These are phyloP conservation scores for Poecile atricapillus DNA, from an alignment of 2,113 vertebrate species.

Conservation along the genomic window DNA sequence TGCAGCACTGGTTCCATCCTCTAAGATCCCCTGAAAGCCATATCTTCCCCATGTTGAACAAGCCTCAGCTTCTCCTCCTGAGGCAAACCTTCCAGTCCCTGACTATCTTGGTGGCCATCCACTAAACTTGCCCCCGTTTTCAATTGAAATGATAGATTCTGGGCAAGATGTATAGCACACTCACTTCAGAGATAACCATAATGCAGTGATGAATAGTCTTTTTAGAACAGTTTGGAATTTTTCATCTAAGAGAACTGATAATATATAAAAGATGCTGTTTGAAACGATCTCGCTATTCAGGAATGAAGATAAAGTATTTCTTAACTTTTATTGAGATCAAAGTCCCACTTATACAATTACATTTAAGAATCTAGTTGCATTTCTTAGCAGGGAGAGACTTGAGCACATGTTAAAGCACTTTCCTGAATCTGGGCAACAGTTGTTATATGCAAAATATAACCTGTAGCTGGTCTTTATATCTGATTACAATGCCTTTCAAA, in stretches of 20 bases:
- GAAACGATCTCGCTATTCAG: not conserved
- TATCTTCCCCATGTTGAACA: not conserved
- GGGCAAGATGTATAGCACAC: not conserved
- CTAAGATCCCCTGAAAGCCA: not conserved
- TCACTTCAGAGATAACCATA: not conserved
- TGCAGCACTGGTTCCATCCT: not conserved
- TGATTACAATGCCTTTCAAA: constrained; percentile 2
- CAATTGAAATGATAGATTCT: not conserved
- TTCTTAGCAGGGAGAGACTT: not conserved
- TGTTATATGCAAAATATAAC: not conserved
- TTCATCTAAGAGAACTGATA: not conserved
- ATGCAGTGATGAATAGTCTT: not conserved
- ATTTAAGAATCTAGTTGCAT: not conserved
- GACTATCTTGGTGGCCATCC: not conserved
- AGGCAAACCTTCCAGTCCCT: not conserved
- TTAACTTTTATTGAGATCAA: not conserved
- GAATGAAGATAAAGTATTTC: not conserved
- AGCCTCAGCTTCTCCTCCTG: not conserved
- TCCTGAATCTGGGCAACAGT: not conserved
- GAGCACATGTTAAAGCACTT: not conserved
- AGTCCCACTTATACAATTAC: not conserved
- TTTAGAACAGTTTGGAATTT: not conserved
- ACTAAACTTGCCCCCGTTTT: not conserved
- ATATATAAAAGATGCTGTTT: not conserved
- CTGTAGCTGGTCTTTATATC: not conserved